These are phyloP conservation scores for Cyanoderma ruficeps DNA, from an alignment of 2,113 vertebrate species.

Conservation along the genomic window DNA sequence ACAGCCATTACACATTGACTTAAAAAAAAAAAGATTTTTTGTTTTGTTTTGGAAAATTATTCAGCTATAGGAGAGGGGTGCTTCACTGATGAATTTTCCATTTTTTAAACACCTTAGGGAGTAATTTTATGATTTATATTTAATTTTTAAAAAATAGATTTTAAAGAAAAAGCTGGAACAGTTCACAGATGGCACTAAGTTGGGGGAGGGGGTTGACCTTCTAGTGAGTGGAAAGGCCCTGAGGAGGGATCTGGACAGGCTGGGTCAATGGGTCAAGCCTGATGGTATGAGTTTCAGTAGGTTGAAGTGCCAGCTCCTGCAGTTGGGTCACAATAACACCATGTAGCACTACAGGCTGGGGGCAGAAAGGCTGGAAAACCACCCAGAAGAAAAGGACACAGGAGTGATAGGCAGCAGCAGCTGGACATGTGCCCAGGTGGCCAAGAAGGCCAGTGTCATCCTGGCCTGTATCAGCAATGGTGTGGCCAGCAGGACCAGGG, in stretches of 20 bases:
- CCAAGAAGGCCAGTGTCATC: neutral
- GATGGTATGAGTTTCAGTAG: neutral
- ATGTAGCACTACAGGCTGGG: neutral
- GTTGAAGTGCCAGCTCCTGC: rapidly evolving
- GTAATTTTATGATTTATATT: neutral
- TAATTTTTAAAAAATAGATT: neutral
- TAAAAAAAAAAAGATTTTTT: neutral
- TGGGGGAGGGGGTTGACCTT: neutral
- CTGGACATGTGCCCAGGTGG: neutral
- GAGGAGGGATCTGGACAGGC: neutral
- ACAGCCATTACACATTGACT: neutral
- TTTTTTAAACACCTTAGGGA: neutral
- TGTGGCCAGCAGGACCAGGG: neutral
- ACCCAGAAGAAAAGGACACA: neutral
- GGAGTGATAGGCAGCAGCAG: rapidly evolving
- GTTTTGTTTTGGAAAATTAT: neutral
- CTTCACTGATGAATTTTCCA: neutral
- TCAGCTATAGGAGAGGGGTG: neutral
- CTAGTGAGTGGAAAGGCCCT: neutral
- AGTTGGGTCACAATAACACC: neutral
- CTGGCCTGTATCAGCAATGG: neutral
- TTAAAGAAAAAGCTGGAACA: neutral
- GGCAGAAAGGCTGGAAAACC: neutral
- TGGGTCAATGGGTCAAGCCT: neutral
- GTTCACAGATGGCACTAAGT: rapidly evolving